Evolutionary conservation across 2,113 vertebrate genomes (phyloP).

Genomic region (Gallinago media): DNA sequence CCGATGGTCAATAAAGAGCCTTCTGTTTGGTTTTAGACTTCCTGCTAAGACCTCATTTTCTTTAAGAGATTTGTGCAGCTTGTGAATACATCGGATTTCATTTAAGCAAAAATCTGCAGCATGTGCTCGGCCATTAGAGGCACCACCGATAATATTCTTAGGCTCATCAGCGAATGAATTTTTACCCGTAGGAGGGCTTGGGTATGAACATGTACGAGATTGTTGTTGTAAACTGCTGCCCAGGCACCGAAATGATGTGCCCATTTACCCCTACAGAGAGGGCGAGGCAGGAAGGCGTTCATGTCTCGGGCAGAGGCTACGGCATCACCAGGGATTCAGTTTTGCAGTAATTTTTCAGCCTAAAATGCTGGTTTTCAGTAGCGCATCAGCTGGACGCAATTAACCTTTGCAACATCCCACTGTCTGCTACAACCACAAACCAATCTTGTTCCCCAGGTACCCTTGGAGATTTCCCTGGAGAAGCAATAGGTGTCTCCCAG

Average conservation of each 20-base stretch:
- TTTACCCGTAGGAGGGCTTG: neutral
- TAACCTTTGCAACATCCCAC: conserved; percentile 35
- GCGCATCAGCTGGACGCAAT: neutral
- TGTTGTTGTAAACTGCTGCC: neutral
- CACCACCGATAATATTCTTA: rapidly evolving
- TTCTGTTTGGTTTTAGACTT: conserved; percentile 1
- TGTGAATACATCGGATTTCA: neutral
- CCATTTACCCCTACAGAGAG: neutral
- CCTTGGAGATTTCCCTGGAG: neutral
- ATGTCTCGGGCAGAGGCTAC: neutral
- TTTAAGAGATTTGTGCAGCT: neutral
- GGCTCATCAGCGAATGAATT: rapidly evolving
- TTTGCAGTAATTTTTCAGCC: neutral
- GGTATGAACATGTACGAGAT: rapidly evolving
- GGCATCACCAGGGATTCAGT: neutral
- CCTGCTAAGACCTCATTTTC: conserved; percentile 47
- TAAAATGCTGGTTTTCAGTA: neutral
- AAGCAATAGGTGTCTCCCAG: neutral
- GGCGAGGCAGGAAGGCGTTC: rapidly evolving
- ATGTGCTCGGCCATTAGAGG: neutral
- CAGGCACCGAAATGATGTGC: neutral
- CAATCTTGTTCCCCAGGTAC: neutral
- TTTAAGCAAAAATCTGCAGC: neutral
- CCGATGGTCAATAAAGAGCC: neutral
- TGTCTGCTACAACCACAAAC: neutral